Conservation (phyloP, 2,797 vertebrate species). For the Cyclopterus lumpus region DNA sequence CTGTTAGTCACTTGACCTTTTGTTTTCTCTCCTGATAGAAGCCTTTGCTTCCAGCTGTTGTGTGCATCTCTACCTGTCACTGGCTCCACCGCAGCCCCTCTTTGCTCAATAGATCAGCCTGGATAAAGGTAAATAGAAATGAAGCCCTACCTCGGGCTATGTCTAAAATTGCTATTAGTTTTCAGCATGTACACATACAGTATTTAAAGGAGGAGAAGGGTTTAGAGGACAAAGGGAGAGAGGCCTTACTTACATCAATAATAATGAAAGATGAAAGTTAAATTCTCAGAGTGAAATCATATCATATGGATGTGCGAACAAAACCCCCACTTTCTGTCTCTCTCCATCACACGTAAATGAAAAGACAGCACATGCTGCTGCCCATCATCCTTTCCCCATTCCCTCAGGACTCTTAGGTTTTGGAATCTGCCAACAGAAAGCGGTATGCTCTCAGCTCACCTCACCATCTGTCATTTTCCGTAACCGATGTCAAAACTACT, state of each 20-base stretch:
- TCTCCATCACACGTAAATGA: not conserved
- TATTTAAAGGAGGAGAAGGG: not conserved
- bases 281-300: constrained; percentile 1
- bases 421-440: constrained; percentile 46
- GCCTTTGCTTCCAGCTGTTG: constrained; percentile 21
- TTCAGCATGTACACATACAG: not conserved
- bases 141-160: not conserved
- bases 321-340: not conserved
- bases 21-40: constrained; percentile 17
- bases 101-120: not conserved
- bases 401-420: constrained; percentile 21
- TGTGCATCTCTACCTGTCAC: constrained; percentile 3
- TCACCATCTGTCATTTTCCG: constrained; percentile 61
- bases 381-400: constrained; percentile 32
- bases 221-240: not conserved
- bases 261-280: not conserved
- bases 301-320: constrained; percentile 1
- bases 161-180: not conserved
- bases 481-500: constrained; percentile 44
- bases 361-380: constrained; percentile 51
- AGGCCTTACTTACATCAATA: constrained; percentile 4
- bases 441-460: constrained; percentile 33
- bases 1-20: constrained; percentile 33
- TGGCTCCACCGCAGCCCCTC: not conserved
- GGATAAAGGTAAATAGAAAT: constrained; percentile 27